Evolutionary conservation across 2,888 invertebrate genomes (phyloP).

Genomic region (Ligdia adustata): DNA sequence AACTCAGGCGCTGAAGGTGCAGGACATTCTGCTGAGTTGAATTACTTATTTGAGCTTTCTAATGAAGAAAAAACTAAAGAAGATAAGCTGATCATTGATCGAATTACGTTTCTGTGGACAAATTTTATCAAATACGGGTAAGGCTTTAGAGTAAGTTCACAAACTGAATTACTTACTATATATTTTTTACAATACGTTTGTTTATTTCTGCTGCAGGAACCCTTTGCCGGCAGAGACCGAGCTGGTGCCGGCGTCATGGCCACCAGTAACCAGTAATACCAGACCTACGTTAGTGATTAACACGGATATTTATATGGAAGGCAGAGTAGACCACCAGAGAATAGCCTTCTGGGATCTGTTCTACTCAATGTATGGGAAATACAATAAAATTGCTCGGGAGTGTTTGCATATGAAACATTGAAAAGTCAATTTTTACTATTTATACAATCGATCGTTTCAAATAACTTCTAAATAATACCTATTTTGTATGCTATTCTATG

Average conservation of each 20-base stretch:
- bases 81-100: conserved; percentile 56
- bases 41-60: conserved; percentile 58
- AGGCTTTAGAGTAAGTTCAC: conserved; percentile 26
- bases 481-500: no score
- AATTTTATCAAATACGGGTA: conserved; percentile 77
- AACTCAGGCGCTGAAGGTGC: conserved; percentile 49
- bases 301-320: conserved; percentile 51
- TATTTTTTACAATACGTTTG: background rate
- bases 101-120: conserved; percentile 65
- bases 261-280: conserved; percentile 47
- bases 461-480: no score
- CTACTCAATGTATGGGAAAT: conserved; percentile 60
- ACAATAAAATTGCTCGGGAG: conserved; percentile 52
- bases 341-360: conserved; percentile 78
- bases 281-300: conserved; percentile 68
- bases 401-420: conserved; percentile 39
- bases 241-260: conserved; percentile 60
- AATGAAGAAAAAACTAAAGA: conserved; percentile 42
- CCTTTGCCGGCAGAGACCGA: conserved; percentile 59
- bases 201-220: conserved; percentile 48
- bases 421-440: no score
- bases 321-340: conserved; percentile 59
- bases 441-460: no score
- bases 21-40: conserved; percentile 60
- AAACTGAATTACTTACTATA: background rate